Percentiles rank a stretch among this genome's conserved stretches.
Evolutionary conservation across 2,113 vertebrate genomes (phyloP).

Genomic region (Charina bottae): DNA sequence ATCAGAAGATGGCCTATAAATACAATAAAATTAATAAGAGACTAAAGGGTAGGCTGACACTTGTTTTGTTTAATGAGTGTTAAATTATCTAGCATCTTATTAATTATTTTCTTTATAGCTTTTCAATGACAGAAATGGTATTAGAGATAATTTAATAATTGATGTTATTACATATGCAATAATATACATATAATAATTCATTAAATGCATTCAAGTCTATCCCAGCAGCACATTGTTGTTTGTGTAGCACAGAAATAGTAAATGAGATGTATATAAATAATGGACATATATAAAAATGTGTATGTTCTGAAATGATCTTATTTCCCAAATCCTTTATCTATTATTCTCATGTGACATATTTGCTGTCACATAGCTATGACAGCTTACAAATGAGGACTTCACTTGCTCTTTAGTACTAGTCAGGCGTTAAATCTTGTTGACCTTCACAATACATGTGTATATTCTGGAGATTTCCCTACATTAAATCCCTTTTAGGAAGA

Average conservation of each 20-base stretch:
- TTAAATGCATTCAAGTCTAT: neutral
- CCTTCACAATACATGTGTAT: slow-evolving; percentile 52
- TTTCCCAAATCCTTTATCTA: slow-evolving; percentile 40
- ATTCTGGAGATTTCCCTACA: slow-evolving; percentile 50
- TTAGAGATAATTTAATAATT: neutral
- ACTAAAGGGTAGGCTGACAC: neutral
- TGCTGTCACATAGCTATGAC: slow-evolving; percentile 40
- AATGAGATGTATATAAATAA: neutral
- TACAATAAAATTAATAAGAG: neutral
- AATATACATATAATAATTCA: neutral
- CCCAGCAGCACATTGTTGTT: neutral
- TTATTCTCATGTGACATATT: slow-evolving; percentile 61
- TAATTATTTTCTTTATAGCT: neutral
- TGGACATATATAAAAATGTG: slow-evolving; percentile 23
- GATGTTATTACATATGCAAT: neutral
- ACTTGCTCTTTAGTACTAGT: slow-evolving; percentile 58
- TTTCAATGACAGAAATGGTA: neutral
- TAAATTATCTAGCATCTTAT: neutral
- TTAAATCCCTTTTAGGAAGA: slow-evolving; percentile 42
- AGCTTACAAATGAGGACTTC: slow-evolving; percentile 62
- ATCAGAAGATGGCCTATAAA: neutral
- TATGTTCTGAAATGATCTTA: slow-evolving; percentile 30
- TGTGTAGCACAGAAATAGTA: neutral
- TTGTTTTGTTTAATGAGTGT: neutral
- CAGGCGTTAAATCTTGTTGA: slow-evolving; percentile 62